A percentile compares a stretch with the other conserved stretches of the same genome.
These are phyloP conservation scores for Arion vulgaris DNA, from an alignment of 1,140 invertebrate genomes.

Conservation along the genomic window DNA sequence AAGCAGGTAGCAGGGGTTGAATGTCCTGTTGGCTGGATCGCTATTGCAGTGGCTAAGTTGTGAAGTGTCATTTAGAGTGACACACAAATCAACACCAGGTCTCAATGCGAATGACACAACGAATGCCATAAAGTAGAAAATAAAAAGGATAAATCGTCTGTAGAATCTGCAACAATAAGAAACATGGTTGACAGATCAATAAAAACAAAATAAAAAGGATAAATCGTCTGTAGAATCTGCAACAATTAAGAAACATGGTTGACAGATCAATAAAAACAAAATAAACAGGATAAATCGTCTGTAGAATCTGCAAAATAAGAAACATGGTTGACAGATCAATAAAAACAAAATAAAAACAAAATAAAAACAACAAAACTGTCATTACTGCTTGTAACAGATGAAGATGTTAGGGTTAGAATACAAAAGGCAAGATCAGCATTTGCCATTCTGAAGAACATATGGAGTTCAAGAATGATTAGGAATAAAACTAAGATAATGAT, in stretches of 20 bases:
- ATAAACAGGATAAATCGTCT: slow-evolving; percentile 91
- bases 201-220: slow-evolving; percentile 88
- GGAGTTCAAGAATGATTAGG: too few relatives aligned
- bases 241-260: slow-evolving; percentile 30
- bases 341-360: too few relatives aligned
- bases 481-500: too few relatives aligned
- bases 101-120: slow-evolving; percentile 88
- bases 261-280: neutral
- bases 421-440: too few relatives aligned
- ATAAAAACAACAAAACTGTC: too few relatives aligned
- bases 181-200: too few relatives aligned
- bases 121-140: slow-evolving; percentile 90
- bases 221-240: slow-evolving; percentile 92
- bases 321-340: too few relatives aligned
- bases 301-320: slow-evolving; percentile 85
- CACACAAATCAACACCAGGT: slow-evolving; percentile 77
- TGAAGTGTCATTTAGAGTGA: slow-evolving; percentile 70
- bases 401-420: too few relatives aligned
- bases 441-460: too few relatives aligned
- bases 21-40: slow-evolving; percentile 43
- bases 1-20: slow-evolving; percentile 70
- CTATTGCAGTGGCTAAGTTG: slow-evolving; percentile 42
- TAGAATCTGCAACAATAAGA: slow-evolving; percentile 82
- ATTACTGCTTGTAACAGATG: too few relatives aligned
- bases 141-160: slow-evolving; percentile 90